These are phyloP conservation scores for Lycaon pictus DNA, from an alignment of 2,113 vertebrate genomes.

Conservation along the genomic window DNA sequence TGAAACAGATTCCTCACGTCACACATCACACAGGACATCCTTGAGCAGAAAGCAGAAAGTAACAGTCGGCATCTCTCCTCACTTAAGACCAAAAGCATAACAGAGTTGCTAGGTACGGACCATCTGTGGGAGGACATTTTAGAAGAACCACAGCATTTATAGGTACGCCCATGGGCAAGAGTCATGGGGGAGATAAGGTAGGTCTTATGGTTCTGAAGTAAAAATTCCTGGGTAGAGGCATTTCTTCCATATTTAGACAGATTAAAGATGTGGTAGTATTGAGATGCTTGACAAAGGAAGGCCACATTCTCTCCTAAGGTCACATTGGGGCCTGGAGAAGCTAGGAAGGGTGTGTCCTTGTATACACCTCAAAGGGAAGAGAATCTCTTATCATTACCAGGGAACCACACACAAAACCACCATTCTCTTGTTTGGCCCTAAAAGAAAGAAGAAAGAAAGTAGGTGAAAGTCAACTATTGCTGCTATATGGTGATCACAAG, in stretches of 20 bases:
- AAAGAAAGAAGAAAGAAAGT: not conserved
- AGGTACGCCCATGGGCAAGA: not conserved
- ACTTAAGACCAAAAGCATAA: not conserved
- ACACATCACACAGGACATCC: not conserved
- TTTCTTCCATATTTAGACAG: not conserved
- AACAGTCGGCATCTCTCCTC: not conserved
- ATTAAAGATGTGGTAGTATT: not conserved
- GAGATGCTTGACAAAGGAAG: not conserved
- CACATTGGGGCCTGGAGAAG: not conserved
- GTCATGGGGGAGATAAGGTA: not conserved
- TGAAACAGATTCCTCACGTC: no score
- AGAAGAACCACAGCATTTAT: not conserved
- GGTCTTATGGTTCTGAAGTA: not conserved
- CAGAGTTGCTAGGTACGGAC: not conserved
- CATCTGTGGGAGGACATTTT: rapidly evolving
- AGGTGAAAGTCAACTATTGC: not conserved
- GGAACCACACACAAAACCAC: not conserved
- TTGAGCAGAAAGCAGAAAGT: no score
- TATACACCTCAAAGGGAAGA: not conserved
- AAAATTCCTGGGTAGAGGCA: not conserved
- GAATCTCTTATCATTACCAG: not conserved
- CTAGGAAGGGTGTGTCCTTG: not conserved
- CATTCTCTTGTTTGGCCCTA: not conserved
- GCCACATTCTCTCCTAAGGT: not conserved
- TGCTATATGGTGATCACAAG: not conserved